A percentile compares a stretch with the other conserved stretches of the same genome.
phyloP scores from a whole-genome alignment of 2,797 vertebrate genomes.

The Darevskia mixta region DNA sequence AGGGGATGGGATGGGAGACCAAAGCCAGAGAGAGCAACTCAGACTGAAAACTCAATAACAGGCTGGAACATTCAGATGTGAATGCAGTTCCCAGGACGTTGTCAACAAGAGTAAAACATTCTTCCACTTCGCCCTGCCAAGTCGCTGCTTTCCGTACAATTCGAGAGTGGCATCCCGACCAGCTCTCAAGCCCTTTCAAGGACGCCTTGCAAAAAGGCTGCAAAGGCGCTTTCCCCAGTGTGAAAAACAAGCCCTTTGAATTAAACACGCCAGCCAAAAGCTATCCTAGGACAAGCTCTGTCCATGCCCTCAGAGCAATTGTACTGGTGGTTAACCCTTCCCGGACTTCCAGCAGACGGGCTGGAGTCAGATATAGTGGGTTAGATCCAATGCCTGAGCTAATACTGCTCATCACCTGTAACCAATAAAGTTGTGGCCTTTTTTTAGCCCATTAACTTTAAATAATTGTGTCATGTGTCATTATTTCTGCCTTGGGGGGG shows the following conservation, averaged over 20 bases:
- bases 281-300: neutral
- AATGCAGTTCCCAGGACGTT: slow-evolving; percentile 25
- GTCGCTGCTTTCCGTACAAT: slow-evolving; percentile 17
- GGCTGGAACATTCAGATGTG: slow-evolving; percentile 35
- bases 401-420: too few species aligned
- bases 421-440: too few species aligned
- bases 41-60: slow-evolving; percentile 39
- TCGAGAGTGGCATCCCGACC: neutral
- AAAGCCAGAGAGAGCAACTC: slow-evolving; percentile 29
- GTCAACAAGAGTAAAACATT: slow-evolving; percentile 39
- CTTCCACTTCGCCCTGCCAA: neutral
- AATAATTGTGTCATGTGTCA: too few species aligned
- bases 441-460: too few species aligned
- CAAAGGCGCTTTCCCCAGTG: slow-evolving; percentile 25
- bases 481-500: too few species aligned
- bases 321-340: too few species aligned
- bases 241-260: slow-evolving; percentile 45
- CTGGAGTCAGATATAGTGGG: too few species aligned
- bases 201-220: slow-evolving; percentile 21
- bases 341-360: too few species aligned
- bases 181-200: slow-evolving; percentile 53
- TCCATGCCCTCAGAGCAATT: too few species aligned
- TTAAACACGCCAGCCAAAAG: slow-evolving; percentile 36
- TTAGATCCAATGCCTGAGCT: too few species aligned
- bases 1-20: slow-evolving; percentile 35